Conservation (phyloP, 2,113 vertebrate genomes). For the Triplophysa rosa region DNA sequence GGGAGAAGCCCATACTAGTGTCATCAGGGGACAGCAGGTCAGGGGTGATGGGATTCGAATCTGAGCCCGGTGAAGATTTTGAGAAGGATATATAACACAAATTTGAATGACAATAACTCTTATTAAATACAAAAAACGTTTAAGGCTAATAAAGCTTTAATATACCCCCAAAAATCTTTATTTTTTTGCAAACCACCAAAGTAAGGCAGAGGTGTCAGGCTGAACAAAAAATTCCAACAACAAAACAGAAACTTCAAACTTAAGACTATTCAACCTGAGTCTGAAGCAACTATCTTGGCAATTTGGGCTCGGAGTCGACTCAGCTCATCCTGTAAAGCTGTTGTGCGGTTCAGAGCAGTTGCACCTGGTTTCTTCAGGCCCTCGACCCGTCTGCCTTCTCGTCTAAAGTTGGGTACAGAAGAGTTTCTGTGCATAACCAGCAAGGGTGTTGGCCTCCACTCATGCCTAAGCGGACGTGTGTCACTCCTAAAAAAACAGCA, state of each 20-base stretch:
- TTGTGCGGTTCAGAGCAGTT: constrained; percentile 89
- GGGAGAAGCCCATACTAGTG: constrained; percentile 88
- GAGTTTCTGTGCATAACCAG: constrained; percentile 95
- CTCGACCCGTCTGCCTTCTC: constrained; percentile 88
- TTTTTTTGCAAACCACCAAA: neutral
- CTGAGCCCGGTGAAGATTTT: constrained; percentile 68
- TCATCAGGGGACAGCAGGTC: constrained; percentile 93
- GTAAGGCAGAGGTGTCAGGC: neutral
- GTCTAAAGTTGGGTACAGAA: constrained; percentile 94
- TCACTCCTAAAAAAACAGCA: constrained; percentile 79
- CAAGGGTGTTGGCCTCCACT: constrained; percentile 95
- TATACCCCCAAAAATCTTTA: too few relatives aligned
- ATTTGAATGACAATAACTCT: too few relatives aligned
- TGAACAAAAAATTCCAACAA: neutral
- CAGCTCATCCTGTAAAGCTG: constrained; percentile 94
- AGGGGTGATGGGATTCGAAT: constrained; percentile 86
- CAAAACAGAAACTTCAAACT: neutral
- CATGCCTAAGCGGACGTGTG: constrained; percentile 89
- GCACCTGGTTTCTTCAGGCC: constrained; percentile 89
- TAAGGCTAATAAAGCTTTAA: neutral
- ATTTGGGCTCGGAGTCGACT: constrained; percentile 92
- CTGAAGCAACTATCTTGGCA: constrained; percentile 88
- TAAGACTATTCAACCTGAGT: constrained; percentile 75
- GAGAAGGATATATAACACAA: neutral
- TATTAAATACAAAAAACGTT: too few relatives aligned